phyloP scores from a whole-genome alignment of 1,140 invertebrate genomes.

The Euura saliciscinereae region DNA sequence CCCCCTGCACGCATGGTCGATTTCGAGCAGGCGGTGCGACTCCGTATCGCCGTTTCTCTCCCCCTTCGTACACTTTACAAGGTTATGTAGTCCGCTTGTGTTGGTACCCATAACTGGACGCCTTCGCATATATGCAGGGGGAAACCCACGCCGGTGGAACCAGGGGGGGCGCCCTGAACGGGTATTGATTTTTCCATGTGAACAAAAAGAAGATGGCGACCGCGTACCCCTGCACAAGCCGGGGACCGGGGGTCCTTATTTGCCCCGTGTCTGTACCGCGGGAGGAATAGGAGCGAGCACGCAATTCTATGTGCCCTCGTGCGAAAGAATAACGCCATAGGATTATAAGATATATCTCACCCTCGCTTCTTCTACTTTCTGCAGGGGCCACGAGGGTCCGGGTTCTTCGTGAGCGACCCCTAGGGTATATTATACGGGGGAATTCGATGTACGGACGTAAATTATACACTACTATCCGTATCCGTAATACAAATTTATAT shows the following conservation, averaged over 20 bases:
- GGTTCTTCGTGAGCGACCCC: no score
- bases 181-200: background rate
- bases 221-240: background rate
- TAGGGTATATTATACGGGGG: no score
- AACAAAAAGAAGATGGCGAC: background rate
- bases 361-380: no score
- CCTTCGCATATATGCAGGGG: no score
- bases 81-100: background rate
- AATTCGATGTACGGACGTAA: no score
- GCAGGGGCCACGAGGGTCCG: no score
- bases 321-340: conserved; percentile 2
- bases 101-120: no score
- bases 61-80: background rate
- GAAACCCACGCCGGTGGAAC: no score
- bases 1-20: background rate
- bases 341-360: background rate
- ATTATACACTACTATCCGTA: no score
- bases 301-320: background rate
- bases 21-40: background rate
- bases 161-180: background rate
- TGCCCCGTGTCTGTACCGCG: background rate
- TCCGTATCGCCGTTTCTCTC: background rate
- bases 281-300: background rate
- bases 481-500: no score
- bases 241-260: background rate